Conservation (phyloP, 2,113 vertebrate genomes). For the Podilymbus podiceps region DNA sequence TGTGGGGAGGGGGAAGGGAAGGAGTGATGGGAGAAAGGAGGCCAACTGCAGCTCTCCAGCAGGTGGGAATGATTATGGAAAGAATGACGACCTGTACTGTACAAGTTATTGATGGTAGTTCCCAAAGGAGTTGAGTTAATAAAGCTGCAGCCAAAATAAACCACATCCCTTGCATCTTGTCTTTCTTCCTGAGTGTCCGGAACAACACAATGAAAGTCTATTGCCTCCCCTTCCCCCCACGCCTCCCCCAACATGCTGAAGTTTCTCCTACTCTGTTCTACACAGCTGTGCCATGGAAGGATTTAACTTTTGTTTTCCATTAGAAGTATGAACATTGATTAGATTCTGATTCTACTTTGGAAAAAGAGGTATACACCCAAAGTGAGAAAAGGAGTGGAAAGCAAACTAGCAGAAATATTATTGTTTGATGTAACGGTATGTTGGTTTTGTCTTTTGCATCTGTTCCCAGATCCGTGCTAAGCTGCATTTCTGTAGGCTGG, state of each 20-base stretch:
- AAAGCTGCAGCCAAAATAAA: conserved; percentile 56
- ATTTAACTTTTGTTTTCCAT: not conserved
- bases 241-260: not conserved
- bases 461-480: not conserved
- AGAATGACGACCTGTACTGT: conserved; percentile 45
- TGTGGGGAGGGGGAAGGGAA: not conserved
- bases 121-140: conserved; percentile 48
- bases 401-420: not conserved
- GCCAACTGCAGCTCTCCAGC: not conserved
- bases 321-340: not conserved
- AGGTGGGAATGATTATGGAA: conserved; percentile 61
- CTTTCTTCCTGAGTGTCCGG: conserved; percentile 11
- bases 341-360: not conserved
- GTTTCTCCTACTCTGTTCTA: not conserved
- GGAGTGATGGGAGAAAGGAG: not conserved
- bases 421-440: not conserved
- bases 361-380: not conserved
- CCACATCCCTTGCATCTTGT: conserved; percentile 56
- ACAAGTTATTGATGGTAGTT: conserved; percentile 53
- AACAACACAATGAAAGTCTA: not conserved
- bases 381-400: not conserved
- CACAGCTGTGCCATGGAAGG: not conserved
- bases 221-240: not conserved
- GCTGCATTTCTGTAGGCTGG: not conserved
- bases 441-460: not conserved